Evolutionary conservation across 2,113 vertebrate genomes (phyloP).

Genomic region (Phalacrocorax aristotelis): DNA sequence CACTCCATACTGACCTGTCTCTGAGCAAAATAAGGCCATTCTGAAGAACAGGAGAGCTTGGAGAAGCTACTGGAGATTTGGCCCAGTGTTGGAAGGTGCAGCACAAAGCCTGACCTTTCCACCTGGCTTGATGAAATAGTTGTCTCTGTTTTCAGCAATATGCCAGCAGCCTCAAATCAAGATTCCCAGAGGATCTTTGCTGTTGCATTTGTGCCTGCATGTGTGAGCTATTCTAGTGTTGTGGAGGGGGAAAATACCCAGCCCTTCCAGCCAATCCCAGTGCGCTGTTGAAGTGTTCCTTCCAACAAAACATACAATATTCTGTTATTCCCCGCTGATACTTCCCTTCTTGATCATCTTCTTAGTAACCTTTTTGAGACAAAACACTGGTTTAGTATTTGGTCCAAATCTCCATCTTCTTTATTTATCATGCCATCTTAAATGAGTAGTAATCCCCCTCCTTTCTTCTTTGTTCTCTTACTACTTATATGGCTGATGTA

Average conservation of each 20-base stretch:
- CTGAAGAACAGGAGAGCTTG: not conserved
- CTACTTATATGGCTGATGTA: not conserved
- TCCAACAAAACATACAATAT: not conserved
- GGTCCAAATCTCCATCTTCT: not conserved
- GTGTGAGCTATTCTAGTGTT: not conserved
- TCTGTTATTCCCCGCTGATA: not conserved
- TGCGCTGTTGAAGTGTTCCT: not conserved
- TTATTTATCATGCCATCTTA: not conserved
- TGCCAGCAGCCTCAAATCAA: not conserved
- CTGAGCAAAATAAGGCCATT: not conserved
- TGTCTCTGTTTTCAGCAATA: not conserved
- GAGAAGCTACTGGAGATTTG: not conserved
- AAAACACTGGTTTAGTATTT: not conserved
- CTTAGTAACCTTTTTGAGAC: not conserved
- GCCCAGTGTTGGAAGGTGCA: not conserved
- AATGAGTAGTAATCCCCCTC: not conserved
- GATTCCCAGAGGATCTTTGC: not conserved
- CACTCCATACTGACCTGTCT: fast-evolving
- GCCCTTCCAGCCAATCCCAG: not conserved
- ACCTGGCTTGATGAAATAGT: not conserved
- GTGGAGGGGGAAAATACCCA: not conserved
- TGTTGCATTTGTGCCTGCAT: not conserved
- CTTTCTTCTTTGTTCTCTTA: not conserved
- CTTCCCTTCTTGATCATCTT: not conserved
- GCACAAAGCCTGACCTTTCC: not conserved